A percentile compares a stretch with the other conserved stretches of the same genome.
phyloP scores from a whole-genome alignment of 2,113 vertebrate species.

The Sorex araneus region DNA sequence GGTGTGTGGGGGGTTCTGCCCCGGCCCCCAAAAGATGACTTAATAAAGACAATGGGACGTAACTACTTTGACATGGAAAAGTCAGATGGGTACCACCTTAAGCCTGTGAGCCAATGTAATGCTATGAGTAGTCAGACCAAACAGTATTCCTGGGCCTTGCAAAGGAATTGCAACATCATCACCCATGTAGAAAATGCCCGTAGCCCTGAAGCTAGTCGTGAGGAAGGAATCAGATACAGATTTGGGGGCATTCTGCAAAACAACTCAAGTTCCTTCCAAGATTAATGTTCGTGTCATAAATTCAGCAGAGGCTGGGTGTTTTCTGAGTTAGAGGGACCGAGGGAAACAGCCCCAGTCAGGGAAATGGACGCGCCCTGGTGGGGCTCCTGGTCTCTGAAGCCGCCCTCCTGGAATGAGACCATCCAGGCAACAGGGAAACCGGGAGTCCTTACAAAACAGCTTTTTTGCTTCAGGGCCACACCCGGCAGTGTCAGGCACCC shows the following conservation, averaged over 20 bases:
- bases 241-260: conserved; percentile 26
- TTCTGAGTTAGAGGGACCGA: neutral
- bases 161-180: neutral
- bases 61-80: conserved; percentile 35
- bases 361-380: neutral
- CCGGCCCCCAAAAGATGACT: neutral
- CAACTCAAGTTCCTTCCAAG: neutral
- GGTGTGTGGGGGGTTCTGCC: too few relatives aligned
- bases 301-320: too few relatives aligned
- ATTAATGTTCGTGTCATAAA: too few relatives aligned
- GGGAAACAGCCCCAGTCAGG: neutral
- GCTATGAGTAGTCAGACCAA: neutral
- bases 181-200: neutral
- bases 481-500: too few relatives aligned
- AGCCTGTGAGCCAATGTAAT: neutral
- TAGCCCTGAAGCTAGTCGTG: conserved; percentile 7
- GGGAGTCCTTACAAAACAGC: neutral
- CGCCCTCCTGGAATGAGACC: neutral
- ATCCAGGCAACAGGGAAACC: conserved; percentile 39
- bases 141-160: neutral
- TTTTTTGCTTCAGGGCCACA: too few relatives aligned
- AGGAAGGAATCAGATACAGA: conserved; percentile 54
- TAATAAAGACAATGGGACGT: neutral
- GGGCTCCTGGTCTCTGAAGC: too few relatives aligned
- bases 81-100: neutral